These are phyloP conservation scores for Ophion ellenae DNA, from an alignment of 2,888 invertebrate species.

Conservation along the genomic window DNA sequence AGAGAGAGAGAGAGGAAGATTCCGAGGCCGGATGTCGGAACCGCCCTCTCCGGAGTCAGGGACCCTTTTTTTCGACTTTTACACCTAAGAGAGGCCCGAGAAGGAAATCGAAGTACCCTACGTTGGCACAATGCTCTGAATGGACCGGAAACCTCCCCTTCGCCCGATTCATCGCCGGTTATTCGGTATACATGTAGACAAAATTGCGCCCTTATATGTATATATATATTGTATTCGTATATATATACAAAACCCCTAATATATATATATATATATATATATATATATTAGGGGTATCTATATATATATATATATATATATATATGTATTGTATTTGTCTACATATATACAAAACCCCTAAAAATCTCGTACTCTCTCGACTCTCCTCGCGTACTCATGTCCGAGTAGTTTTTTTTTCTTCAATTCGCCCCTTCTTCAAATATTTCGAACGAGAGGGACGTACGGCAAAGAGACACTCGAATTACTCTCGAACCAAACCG, in stretches of 20 bases:
- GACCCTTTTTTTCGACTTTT: slow-evolving; percentile 74
- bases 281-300: too few species aligned
- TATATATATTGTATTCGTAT: too few species aligned
- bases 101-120: slow-evolving; percentile 59
- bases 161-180: slow-evolving; percentile 71
- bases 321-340: neutral
- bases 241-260: slow-evolving; percentile 9
- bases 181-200: slow-evolving; percentile 32
- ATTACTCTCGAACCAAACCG: neutral
- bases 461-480: neutral
- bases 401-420: neutral
- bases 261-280: slow-evolving; percentile 4
- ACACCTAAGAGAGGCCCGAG: slow-evolving; percentile 56
- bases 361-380: slow-evolving; percentile 25
- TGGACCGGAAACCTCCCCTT: slow-evolving; percentile 77
- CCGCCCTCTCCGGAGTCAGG: slow-evolving; percentile 74
- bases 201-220: slow-evolving; percentile 17
- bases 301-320: slow-evolving; percentile 9
- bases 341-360: slow-evolving; percentile 1
- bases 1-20: slow-evolving; percentile 22
- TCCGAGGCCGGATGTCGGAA: slow-evolving; percentile 71
- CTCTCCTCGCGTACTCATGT: neutral
- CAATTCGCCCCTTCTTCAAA: neutral
- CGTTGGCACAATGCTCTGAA: slow-evolving; percentile 71
- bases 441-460: neutral